A percentile compares a stretch with the other conserved stretches of the same genome.
These are phyloP conservation scores for Agonopterix heracliana DNA, from an alignment of 2,888 invertebrate genomes.

Conservation along the genomic window DNA sequence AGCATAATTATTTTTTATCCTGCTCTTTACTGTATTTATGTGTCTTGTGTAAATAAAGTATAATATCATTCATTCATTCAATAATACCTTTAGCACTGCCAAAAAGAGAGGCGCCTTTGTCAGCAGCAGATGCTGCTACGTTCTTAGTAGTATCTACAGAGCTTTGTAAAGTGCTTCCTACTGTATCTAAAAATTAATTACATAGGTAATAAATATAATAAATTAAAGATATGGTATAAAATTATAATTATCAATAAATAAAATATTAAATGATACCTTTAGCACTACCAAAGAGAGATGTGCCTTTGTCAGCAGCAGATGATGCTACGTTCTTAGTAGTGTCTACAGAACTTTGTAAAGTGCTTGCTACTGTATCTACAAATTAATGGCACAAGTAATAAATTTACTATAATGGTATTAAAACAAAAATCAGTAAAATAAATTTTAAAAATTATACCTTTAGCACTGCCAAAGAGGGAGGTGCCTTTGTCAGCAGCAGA, in stretches of 20 bases:
- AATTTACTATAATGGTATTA: too few relatives aligned
- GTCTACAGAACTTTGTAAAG: conserved; percentile 23
- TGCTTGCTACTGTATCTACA: conserved; percentile 17
- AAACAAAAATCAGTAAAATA: background rate
- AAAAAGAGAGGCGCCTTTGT: conserved; percentile 30
- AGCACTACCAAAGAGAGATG: conserved; percentile 25
- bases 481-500: conserved; percentile 38
- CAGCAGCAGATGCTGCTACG: conserved; percentile 35
- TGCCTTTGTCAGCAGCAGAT: conserved; percentile 37
- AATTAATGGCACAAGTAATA: too few relatives aligned
- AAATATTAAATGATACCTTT: conserved; percentile 22
- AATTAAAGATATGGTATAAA: too few relatives aligned
- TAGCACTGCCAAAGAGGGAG: conserved; percentile 26
- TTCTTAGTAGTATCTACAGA: conserved; percentile 43
- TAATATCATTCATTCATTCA: too few relatives aligned
- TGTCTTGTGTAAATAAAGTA: too few relatives aligned
- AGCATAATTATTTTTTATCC: too few relatives aligned
- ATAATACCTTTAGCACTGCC: conserved; percentile 33
- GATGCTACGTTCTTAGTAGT: conserved; percentile 39
- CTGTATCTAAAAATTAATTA: conserved; percentile 25
- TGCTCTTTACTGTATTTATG: too few relatives aligned
- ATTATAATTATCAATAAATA: too few relatives aligned
- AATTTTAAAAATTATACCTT: conserved; percentile 28
- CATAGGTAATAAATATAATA: too few relatives aligned
- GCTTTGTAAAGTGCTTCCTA: conserved; percentile 22